Conservation (phyloP, 2,113 vertebrate genomes). For the Erinaceus europaeus region DNA sequence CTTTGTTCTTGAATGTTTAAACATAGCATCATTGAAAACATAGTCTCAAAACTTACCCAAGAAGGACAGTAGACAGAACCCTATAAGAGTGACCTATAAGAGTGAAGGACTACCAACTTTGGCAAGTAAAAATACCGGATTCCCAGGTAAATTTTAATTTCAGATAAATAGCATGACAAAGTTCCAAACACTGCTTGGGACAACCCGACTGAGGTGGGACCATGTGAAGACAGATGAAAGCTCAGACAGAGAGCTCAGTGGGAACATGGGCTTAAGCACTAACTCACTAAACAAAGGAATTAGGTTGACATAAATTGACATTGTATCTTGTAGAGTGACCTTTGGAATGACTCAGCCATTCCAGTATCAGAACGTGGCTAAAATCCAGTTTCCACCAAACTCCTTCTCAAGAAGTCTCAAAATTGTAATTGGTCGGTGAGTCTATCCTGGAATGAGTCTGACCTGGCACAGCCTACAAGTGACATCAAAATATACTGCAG, state of each 20-base stretch:
- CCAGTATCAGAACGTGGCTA: neutral
- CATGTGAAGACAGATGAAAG: neutral
- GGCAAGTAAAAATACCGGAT: neutral
- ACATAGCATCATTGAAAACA: neutral
- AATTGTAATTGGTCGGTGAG: neutral
- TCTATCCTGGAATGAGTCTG: neutral
- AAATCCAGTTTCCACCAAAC: neutral
- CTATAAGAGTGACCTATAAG: neutral
- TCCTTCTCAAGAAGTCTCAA: neutral
- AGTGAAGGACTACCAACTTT: neutral
- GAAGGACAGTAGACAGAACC: neutral
- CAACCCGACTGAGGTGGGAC: neutral
- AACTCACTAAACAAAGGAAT: neutral
- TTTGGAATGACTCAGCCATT: too few relatives aligned
- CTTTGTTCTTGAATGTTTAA: neutral
- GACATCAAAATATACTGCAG: neutral
- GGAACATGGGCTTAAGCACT: neutral
- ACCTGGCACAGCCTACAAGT: neutral
- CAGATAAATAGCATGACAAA: neutral
- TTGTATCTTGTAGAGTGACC: too few relatives aligned
- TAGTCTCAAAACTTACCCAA: neutral
- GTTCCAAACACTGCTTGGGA: neutral
- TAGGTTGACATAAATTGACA: too few relatives aligned
- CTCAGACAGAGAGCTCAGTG: neutral
- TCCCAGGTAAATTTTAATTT: neutral